Percentiles rank a stretch among this genome's conserved stretches.
Evolutionary conservation across 2,888 invertebrate species (phyloP).

Genomic region (Euplagia quadripunctaria): DNA sequence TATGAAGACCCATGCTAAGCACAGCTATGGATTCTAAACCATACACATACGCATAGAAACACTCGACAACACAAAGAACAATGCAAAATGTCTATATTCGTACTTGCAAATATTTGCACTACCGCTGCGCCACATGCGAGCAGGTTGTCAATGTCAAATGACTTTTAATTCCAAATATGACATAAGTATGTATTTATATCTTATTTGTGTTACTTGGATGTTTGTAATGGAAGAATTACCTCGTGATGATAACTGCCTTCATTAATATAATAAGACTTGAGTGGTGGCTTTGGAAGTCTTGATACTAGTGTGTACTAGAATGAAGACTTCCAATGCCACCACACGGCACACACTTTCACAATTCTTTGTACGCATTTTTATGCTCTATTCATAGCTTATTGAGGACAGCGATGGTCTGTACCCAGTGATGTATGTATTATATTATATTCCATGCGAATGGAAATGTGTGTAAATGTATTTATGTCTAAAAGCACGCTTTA

Average conservation of each 20-base stretch:
- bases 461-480: constrained; percentile 3
- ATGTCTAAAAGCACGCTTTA: constrained; percentile 3
- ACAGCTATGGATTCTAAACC: too few species aligned
- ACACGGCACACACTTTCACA: background rate
- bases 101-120: background rate
- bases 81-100: background rate
- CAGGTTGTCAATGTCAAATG: background rate
- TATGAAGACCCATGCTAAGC: too few species aligned
- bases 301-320: too few species aligned
- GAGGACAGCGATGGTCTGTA: background rate
- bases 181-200: background rate
- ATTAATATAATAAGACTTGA: background rate
- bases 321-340: too few species aligned
- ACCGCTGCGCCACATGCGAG: background rate
- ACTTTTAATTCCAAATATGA: background rate
- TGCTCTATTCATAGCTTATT: background rate
- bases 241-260: background rate
- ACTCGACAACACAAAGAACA: too few species aligned
- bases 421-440: background rate
- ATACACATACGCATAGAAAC: too few species aligned
- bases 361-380: background rate
- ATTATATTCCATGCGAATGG: background rate
- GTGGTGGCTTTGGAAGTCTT: background rate
- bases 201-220: background rate
- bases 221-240: background rate